Base-by-base conservation (phyloP, 2,113 vertebrate genomes). In the Corythornis madagascariensis region DNA sequence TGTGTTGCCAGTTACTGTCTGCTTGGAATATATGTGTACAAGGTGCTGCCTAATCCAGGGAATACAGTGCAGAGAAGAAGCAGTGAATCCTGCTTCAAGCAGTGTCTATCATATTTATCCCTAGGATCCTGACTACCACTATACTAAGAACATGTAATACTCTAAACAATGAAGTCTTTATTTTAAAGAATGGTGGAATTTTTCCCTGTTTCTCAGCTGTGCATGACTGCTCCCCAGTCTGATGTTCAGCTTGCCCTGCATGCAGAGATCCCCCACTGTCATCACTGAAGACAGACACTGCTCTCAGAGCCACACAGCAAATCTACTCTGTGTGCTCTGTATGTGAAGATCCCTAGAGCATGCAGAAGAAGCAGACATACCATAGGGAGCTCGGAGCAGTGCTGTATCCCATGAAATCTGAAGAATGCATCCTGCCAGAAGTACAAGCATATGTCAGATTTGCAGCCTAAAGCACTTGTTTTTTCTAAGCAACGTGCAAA, bases 41-140 rank as follows among this genome's bases (percentile, higher is more conserved):
- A 92, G 89, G 87, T 94, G 76, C 89, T 93, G 64, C 82, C 75
- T 92, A 63, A 92, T 85, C 65, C 85, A 60, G 28, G 48, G 75
- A 71, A 40, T 38, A 66, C 47, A 56, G 64, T 74, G 38, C 53
- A 24, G 71, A 86, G 71, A 67, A 77, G 53, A 60, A 81, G 74
- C 74, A 71, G n/a, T 29, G 71, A 91, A 88, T 92, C 59, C 81
- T 73, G 67, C 86, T 89, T 66, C 67, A 77, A 88, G 84, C 89
- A 67, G 59, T 29, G 52, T 26, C 72, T 88, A 78, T 91, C 85
- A 57, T 70, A 82, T 77, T 92, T 88, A 86, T 88, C 87, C 65
- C 43, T 71, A 29, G 75, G 79, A 92, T 94, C 89, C 85, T 81
- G 67, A 75, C 82, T 88, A 75, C 72, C 26, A 29, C 64, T 43